A percentile compares a stretch with the other conserved stretches of the same genome.
These are phyloP conservation scores for Halcyon malimbica DNA, from an alignment of 2,113 vertebrate species.

Conservation along the genomic window DNA sequence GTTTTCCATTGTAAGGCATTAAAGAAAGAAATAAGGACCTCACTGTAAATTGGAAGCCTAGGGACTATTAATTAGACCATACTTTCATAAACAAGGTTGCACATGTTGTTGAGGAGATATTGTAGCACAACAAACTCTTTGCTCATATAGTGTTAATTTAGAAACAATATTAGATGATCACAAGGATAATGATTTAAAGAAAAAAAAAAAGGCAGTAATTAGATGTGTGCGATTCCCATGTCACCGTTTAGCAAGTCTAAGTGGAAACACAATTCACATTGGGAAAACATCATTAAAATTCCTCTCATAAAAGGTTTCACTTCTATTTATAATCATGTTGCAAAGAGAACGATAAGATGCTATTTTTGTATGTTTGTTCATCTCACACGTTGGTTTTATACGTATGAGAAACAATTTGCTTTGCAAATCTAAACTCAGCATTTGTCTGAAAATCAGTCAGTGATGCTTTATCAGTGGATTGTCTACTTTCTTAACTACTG, in stretches of 20 bases:
- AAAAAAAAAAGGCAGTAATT: neutral
- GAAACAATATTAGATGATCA: neutral
- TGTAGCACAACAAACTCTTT: neutral
- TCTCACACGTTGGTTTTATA: neutral
- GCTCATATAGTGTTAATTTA: neutral
- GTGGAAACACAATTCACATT: neutral
- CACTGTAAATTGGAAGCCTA: neutral
- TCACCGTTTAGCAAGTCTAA: constrained; percentile 2
- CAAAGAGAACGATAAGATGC: neutral
- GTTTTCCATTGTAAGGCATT: neutral
- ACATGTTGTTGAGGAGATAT: neutral
- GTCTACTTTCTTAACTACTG: neutral
- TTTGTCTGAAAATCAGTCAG: neutral
- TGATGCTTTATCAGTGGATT: neutral
- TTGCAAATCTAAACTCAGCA: neutral
- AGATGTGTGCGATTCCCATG: neutral
- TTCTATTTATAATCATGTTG: neutral
- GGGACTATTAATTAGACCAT: neutral
- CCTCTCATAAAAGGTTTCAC: neutral
- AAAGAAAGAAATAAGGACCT: neutral
- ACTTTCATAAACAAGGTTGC: neutral
- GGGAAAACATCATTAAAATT: constrained; percentile 19
- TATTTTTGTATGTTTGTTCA: neutral
- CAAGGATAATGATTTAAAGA: neutral
- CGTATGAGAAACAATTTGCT: neutral